Evolutionary conservation across 2,888 invertebrate genomes (phyloP).

Genomic region (Tyria jacobaeae): DNA sequence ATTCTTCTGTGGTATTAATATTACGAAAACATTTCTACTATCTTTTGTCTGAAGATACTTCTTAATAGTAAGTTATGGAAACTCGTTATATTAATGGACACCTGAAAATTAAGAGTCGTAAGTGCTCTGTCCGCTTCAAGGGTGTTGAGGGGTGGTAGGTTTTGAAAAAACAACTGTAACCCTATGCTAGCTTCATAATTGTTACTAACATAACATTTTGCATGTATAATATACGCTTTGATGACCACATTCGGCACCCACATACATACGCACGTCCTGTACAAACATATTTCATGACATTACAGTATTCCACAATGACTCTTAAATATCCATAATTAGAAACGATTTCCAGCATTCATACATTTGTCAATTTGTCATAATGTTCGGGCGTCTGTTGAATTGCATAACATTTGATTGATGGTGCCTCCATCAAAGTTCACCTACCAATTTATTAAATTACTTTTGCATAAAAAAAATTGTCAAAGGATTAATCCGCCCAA

Average conservation of each 20-base stretch:
- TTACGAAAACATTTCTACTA: no score
- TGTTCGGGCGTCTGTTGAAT: conserved; percentile 59
- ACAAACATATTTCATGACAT: conserved; percentile 62
- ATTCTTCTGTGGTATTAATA: no score
- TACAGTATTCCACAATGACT: conserved; percentile 75
- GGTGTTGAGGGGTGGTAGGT: no score
- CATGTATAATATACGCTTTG: conserved; percentile 23
- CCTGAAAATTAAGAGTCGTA: no score
- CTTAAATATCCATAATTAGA: conserved; percentile 82
- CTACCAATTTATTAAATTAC: conserved; percentile 63
- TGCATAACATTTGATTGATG: conserved; percentile 82
- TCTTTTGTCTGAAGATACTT: no score
- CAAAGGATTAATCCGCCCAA: conserved; percentile 73
- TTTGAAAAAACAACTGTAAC: background rate
- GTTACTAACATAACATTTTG: conserved; percentile 5
- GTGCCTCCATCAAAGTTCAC: conserved; percentile 50
- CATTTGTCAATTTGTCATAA: conserved; percentile 79
- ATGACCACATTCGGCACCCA: conserved; percentile 49
- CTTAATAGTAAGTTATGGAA: no score
- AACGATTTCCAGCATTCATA: conserved; percentile 73
- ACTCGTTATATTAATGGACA: no score
- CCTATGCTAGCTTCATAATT: conserved; percentile 1
- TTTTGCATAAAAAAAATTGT: conserved; percentile 66
- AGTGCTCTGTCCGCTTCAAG: no score
- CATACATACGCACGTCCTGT: conserved; percentile 56